Evolutionary conservation across 2,113 vertebrate genomes (phyloP).

Genomic region (Riparia riparia): DNA sequence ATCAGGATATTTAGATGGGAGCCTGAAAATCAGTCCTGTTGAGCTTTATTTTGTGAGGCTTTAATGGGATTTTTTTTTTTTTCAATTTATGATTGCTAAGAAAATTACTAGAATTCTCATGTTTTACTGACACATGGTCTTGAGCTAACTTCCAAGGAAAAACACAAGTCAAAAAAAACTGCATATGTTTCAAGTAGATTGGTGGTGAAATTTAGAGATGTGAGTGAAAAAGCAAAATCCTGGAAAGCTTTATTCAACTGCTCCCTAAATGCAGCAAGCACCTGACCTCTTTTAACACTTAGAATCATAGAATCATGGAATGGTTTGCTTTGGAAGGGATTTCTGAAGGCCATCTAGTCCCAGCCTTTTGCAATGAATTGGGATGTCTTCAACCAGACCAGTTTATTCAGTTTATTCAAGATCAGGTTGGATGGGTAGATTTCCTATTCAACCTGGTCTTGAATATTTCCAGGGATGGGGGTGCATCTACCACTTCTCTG

Average conservation of each 20-base stretch:
- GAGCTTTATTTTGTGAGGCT: slow-evolving; percentile 1
- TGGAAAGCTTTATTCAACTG: background rate
- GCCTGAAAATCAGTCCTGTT: background rate
- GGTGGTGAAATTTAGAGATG: background rate
- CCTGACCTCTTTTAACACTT: background rate
- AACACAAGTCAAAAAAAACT: background rate
- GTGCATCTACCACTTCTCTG: background rate
- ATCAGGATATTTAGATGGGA: background rate
- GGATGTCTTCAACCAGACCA: background rate
- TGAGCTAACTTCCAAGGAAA: background rate
- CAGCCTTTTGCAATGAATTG: background rate
- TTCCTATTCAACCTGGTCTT: background rate
- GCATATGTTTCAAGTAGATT: background rate
- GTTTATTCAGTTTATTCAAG: background rate
- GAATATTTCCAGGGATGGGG: background rate
- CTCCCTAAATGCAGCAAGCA: background rate
- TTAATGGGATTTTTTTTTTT: background rate
- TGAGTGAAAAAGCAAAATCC: background rate
- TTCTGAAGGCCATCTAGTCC: background rate
- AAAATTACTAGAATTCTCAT: background rate
- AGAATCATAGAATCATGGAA: background rate
- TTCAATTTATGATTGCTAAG: background rate
- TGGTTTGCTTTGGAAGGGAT: background rate
- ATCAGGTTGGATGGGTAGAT: background rate
- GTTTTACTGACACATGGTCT: background rate